phyloP scores from a whole-genome alignment of 2,113 vertebrate species.

The Vidua chalybeata region DNA sequence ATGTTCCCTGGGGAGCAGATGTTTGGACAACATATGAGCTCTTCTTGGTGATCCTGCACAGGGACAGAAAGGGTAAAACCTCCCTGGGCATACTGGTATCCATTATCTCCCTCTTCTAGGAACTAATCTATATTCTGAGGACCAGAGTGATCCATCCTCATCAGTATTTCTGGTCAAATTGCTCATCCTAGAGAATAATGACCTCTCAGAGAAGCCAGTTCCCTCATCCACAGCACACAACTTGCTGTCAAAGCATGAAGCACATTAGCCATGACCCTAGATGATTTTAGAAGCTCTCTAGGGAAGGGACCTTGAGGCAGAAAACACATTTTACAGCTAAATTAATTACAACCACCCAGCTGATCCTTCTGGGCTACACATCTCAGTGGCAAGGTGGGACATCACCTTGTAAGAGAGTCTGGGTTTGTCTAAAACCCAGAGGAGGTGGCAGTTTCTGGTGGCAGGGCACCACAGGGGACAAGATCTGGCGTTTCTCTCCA shows the following conservation, averaged over 20 bases:
- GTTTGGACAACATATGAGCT: neutral
- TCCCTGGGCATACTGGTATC: neutral
- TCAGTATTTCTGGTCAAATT: neutral
- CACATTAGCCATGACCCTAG: neutral
- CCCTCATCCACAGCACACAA: neutral
- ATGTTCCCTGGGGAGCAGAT: neutral
- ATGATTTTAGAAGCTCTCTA: neutral
- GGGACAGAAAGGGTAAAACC: neutral
- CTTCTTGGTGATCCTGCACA: neutral
- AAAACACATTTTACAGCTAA: neutral
- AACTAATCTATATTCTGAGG: neutral
- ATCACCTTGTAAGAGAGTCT: neutral
- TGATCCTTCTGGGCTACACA: neutral
- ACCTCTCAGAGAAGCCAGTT: neutral
- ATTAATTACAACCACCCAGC: neutral
- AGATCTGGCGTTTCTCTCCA: rapidly evolving
- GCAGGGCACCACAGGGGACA: neutral
- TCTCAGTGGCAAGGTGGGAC: neutral
- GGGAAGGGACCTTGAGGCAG: neutral
- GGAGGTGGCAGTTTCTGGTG: neutral
- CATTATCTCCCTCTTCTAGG: neutral
- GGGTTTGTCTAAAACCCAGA: neutral
- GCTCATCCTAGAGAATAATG: neutral
- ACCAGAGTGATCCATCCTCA: neutral
- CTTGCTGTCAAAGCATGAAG: neutral